phyloP scores from a whole-genome alignment of 92 coral and sea anemone species.

The Siderastrea radians region DNA sequence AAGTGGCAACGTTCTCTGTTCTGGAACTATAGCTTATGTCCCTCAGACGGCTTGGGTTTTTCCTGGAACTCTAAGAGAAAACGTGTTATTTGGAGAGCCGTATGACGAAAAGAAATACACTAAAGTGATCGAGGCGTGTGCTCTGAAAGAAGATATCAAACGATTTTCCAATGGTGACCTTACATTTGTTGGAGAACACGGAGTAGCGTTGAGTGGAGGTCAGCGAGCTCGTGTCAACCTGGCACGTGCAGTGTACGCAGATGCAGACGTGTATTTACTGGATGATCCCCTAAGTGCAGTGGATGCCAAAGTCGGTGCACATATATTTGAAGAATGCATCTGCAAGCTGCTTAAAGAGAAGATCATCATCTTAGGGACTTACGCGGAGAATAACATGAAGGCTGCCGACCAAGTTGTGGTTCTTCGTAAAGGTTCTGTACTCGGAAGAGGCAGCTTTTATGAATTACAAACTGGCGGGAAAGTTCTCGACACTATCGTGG shows the following conservation, averaged over 20 bases:
- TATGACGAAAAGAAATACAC: constrained; percentile 9
- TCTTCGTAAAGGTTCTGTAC: constrained; percentile 1
- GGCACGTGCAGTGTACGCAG: constrained; percentile 48
- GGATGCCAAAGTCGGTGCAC: constrained; percentile 34
- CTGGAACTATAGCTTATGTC: constrained; percentile 35
- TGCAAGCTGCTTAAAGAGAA: constrained; percentile 10
- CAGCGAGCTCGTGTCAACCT: constrained; percentile 42
- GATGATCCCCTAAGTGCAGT: background rate
- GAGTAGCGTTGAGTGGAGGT: constrained; percentile 41
- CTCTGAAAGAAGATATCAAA: background rate
- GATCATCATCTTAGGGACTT: constrained; percentile 1
- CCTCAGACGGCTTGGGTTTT: constrained; percentile 31
- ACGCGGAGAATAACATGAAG: background rate
- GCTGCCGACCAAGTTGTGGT: constrained; percentile 21
- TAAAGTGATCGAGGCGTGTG: constrained; percentile 19
- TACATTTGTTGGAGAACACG: constrained; percentile 34
- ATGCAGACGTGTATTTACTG: constrained; percentile 32
- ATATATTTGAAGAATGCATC: constrained; percentile 13
- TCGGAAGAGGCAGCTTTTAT: background rate
- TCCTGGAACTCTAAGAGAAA: constrained; percentile 33
- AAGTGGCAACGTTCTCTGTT: background rate
- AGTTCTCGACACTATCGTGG: background rate
- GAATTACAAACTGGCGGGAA: background rate
- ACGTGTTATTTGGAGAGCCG: constrained; percentile 36
- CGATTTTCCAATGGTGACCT: constrained; percentile 26